Evolutionary conservation across 2,797 vertebrate species (phyloP), one percentile per base, ranked within the genome.

Genomic region (Fratercula arctica): DNA sequence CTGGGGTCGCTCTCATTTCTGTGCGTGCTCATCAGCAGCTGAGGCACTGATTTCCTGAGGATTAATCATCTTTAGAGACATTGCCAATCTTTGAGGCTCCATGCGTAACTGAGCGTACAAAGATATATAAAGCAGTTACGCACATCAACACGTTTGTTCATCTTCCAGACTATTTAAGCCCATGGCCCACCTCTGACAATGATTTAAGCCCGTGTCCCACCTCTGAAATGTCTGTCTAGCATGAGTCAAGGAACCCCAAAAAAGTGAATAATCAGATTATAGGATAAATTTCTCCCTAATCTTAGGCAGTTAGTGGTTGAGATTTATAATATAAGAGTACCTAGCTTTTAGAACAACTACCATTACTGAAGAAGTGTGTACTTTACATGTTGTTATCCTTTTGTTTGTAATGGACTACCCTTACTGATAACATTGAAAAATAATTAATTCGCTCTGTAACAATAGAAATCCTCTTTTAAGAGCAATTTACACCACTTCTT

Each of bases 211-310:
- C 15, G 1, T 68, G 41, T 54, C 69, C 73, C 73, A 66, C 50
- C 95, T 92, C 61, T 85, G 81, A 92, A 82, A n/a, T 63, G 70
- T n/a, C 77, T 93, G 66, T 39, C 92, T 91, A 89, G 60, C 61
- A 69, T 1, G 33, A 88, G 21, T 31, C 73, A 78, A 77, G 85
- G 53, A 92, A 85, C 57, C 81, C 88, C 93, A 76, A 73, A 86
- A 86, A 86, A 50, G 69, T 3, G 4, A 89, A 91, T 78, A 87
- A 91, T 95, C 66, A 88, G 89, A 88, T 86, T 68, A 67, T 23
- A 67, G 50, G 54, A 67, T 75, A 84, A 72, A 3, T 85, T 88
- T 87, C 39, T 87, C 51, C 85, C 43, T 76, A 69, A 90, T 82
- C 59, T 79, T 51, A 79, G 77, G 82, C 89, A 63, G 63, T 82